Evolutionary conservation across 2,797 vertebrate species (phyloP).

Genomic region (Macropus fuliginosus): DNA sequence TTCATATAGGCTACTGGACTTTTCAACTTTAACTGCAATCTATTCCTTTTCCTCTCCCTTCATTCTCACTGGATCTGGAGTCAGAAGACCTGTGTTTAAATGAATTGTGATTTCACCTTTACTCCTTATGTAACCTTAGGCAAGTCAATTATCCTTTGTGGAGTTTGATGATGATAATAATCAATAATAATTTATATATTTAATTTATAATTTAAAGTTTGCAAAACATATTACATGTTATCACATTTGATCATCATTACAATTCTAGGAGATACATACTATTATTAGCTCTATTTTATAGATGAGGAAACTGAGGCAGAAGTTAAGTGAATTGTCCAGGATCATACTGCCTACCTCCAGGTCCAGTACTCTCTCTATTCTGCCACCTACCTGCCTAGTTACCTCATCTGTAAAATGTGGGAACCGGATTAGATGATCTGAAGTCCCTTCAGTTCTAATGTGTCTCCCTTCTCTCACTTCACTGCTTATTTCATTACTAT

Average conservation of each 20-base stretch:
- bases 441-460: not conserved
- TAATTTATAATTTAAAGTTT: not conserved
- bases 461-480: not conserved
- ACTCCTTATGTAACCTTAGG: not conserved
- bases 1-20: not conserved
- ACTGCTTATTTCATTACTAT: not conserved
- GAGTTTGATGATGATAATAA: not conserved
- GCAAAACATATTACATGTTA: not conserved
- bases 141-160: not conserved
- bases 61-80: not conserved
- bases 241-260: not conserved
- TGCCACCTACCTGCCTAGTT: not conserved
- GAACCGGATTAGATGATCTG: not conserved
- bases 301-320: not conserved
- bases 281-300: not conserved
- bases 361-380: not conserved
- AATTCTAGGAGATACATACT: not conserved
- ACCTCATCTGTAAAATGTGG: not conserved
- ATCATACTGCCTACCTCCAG: not conserved
- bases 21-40: not conserved
- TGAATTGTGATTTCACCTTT: not conserved
- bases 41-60: not conserved
- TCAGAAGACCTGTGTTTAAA: not conserved
- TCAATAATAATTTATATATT: not conserved
- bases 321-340: not conserved